Evolutionary conservation across 2,888 invertebrate genomes (phyloP), one percentile per base, ranked within the genome.

Genomic region (Norana najaformis): DNA sequence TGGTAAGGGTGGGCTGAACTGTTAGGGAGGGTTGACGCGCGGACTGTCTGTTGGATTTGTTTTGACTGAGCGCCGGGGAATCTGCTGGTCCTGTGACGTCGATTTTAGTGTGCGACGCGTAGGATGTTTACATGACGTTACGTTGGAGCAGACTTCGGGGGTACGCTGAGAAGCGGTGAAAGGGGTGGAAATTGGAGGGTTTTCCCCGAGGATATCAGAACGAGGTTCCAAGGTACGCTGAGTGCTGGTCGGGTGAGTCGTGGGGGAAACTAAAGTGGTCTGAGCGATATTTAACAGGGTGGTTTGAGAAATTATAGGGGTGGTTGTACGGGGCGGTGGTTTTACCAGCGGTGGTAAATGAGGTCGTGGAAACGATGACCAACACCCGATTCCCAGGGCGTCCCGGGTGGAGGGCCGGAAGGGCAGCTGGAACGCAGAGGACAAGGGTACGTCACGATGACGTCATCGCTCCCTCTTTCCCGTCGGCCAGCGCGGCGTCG

Each of bases 401-500:
- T 37, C 85, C 85, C 6, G 85, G 85, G 85, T 85, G 85, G 85
- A 85, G 85, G 35, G 35, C 85, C 85, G 36, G 36, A 85, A 35
- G 85, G 34, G 85, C 13, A 85, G 20, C 20, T 35, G 85, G 85
- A 85, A 36, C 36, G 36, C 85, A 85, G n/a, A 85, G 85, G 36
- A 85, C 85, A 8, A 85, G 16, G 85, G 23, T 85, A 85, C 35
- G 85, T 37, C 37, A 85, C 85, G 85, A 85, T 6, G 85, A 85
- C 85, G 85, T 85, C 4, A 85, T 35, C 85, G 85, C 85, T 37
- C 85, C 35, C 16, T 30, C 69, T 69, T 69, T 69, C 69, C 69
- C 69, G n/a, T 69, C 69, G 69, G 69, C 69, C 69, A n/a, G 69
- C 69, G 69, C 69, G 69, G 69, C 69, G 69, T 69, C 69, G 30